Evolutionary conservation across 2,113 vertebrate species (phyloP).

Genomic region (Entelurus aequoreus): DNA sequence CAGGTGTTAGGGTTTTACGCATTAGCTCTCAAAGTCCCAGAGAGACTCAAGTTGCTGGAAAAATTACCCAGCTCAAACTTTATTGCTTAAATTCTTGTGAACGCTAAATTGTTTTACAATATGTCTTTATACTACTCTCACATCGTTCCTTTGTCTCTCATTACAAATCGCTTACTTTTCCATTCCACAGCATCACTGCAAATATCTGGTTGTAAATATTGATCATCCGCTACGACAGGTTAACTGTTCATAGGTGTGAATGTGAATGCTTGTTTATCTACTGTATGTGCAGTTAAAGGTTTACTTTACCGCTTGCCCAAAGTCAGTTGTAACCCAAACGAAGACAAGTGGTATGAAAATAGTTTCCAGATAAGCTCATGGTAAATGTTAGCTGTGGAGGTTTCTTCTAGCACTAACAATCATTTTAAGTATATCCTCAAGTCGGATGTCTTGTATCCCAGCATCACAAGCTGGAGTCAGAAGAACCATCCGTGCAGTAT

Average conservation of each 20-base stretch:
- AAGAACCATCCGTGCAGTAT: background rate
- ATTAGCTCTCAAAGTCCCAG: no score
- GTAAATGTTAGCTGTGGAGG: no score
- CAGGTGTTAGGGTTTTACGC: no score
- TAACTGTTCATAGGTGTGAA: no score
- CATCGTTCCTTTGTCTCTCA: background rate
- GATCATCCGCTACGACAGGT: conserved; percentile 18
- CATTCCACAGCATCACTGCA: conserved; percentile 18
- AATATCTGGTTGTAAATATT: conserved; percentile 41
- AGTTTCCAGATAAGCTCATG: background rate
- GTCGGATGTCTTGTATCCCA: background rate
- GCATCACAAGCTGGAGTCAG: background rate
- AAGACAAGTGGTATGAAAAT: no score
- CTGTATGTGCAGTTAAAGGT: no score
- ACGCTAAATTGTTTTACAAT: conserved; percentile 7
- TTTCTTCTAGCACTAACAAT: background rate
- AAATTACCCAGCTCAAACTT: no score
- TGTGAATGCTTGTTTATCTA: no score
- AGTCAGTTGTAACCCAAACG: no score
- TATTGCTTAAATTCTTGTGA: no score
- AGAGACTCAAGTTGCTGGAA: no score
- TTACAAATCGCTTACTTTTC: background rate
- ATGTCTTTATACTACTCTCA: conserved; percentile 2
- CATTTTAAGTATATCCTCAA: background rate
- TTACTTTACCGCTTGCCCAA: no score